Conservation (phyloP, 2,797 vertebrate genomes). For the Hapalemur alaotrensis region DNA sequence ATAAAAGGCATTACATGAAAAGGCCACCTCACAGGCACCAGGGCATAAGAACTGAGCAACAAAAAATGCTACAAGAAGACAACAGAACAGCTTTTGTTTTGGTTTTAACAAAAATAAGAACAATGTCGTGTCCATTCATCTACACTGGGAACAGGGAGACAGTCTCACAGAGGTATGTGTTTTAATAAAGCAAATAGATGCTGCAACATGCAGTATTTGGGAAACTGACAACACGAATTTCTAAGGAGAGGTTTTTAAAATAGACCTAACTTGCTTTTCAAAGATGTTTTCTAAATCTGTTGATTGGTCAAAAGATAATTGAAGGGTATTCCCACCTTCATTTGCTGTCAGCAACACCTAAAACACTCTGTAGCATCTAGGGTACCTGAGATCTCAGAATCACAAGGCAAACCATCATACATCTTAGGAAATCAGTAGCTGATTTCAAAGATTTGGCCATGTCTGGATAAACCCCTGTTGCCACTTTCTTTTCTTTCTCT, state of each 20-base stretch:
- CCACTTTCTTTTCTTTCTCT: neutral
- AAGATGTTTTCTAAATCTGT: conserved; percentile 73
- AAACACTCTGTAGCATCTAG: neutral
- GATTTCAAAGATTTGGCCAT: conserved; percentile 16
- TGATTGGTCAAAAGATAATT: conserved; percentile 61
- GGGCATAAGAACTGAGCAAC: conserved; percentile 81
- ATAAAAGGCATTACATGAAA: conserved; percentile 59
- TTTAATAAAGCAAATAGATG: conserved; percentile 85
- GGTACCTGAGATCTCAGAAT: conserved; percentile 2
- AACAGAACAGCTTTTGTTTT: conserved; percentile 78
- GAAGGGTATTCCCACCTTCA: conserved; percentile 49
- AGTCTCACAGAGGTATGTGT: conserved; percentile 82
- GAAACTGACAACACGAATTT: conserved; percentile 84
- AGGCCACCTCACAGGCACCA: conserved; percentile 73
- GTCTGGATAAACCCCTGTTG: neutral
- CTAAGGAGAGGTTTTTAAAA: conserved; percentile 59
- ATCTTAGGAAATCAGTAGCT: conserved; percentile 37
- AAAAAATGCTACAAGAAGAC: conserved; percentile 83
- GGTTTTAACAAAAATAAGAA: conserved; percentile 77
- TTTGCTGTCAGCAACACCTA: conserved; percentile 45
- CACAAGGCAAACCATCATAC: neutral
- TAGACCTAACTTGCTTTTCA: conserved; percentile 74
- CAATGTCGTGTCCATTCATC: conserved; percentile 73
- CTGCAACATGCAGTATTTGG: conserved; percentile 83
- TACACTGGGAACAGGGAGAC: conserved; percentile 84